Evolutionary conservation across 2,888 invertebrate species (phyloP), one percentile per base, ranked within the genome.

Genomic region (Heterodera filipjevi): DNA sequence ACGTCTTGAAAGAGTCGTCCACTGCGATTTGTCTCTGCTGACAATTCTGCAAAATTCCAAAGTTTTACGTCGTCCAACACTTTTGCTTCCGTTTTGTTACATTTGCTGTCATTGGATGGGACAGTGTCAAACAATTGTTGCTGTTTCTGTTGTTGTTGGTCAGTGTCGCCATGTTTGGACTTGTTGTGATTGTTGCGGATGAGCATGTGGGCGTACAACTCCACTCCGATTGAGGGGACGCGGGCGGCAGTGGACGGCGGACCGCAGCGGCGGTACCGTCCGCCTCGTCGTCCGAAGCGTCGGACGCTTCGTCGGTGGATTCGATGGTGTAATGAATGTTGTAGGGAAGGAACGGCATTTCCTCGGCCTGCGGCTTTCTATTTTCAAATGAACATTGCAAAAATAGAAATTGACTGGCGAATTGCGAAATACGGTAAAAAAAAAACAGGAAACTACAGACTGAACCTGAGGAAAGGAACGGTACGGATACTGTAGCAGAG

Each of bases 311-410:
- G 27, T 46, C 19, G 10, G 59, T 46, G 59, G 75, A 75, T 32
- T 79, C 80, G 33, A 81, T 30, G 27, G 79, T 72, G 77, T 84
- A 84, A 59, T 81, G 78, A 66, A 84, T 85, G 75, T 84, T 84
- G 77, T 84, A 84, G 39, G 84, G 84, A 8, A 84, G 79, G 75
- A 82, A 85, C 3, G 81, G 84, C 12, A 81, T 39, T 77, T 84
- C 84, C 68, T 84, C 85, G 6, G 81, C 76, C 30, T 82, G 80
- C 8, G 84, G 84, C 30, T 71, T 77, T 68, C 84, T 83, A 35
- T 30, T 59, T 8, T 39, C 6, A 39, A 39, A 39, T 39, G 39
- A 12, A 39, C 12, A 39, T 39, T 39, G 6, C 8, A 39, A 39
- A 39, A 27, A 44, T 10, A 10, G 44, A 44, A 12, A 12, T 5